Conservation (phyloP, 2,113 vertebrate genomes). For the Pterocles gutturalis region DNA sequence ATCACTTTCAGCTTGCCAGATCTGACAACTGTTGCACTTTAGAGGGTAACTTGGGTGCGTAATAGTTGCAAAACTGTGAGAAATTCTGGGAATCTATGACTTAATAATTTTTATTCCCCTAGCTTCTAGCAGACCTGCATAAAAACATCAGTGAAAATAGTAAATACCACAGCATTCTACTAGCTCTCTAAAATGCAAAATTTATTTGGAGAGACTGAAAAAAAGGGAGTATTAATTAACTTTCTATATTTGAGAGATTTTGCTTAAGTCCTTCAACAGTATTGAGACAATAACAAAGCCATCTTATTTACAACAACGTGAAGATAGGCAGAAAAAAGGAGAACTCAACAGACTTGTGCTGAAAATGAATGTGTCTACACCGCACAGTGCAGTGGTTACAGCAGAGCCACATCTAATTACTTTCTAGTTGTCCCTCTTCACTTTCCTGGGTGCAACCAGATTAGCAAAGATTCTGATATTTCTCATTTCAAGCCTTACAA, state of each 20-base stretch:
- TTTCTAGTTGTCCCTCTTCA: background rate
- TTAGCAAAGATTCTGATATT: background rate
- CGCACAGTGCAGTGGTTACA: background rate
- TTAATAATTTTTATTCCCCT: background rate
- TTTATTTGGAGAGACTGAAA: background rate
- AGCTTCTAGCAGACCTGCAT: background rate
- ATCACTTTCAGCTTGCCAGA: background rate
- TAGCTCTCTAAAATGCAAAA: background rate
- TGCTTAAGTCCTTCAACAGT: background rate
- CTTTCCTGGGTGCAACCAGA: background rate
- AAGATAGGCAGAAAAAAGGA: background rate
- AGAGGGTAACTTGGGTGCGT: background rate
- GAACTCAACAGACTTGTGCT: background rate
- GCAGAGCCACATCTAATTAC: background rate
- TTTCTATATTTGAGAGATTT: background rate
- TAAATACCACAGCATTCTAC: background rate
- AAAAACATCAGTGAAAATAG: background rate
- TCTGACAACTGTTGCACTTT: background rate
- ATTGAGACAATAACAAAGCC: background rate
- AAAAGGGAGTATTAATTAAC: background rate
- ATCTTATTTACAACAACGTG: background rate
- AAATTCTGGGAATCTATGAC: background rate
- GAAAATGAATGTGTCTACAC: background rate
- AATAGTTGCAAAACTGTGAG: background rate
- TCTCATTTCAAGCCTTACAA: background rate